Base-by-base conservation (phyloP, 1,140 invertebrate genomes). In the Polyergus mexicanus region DNA sequence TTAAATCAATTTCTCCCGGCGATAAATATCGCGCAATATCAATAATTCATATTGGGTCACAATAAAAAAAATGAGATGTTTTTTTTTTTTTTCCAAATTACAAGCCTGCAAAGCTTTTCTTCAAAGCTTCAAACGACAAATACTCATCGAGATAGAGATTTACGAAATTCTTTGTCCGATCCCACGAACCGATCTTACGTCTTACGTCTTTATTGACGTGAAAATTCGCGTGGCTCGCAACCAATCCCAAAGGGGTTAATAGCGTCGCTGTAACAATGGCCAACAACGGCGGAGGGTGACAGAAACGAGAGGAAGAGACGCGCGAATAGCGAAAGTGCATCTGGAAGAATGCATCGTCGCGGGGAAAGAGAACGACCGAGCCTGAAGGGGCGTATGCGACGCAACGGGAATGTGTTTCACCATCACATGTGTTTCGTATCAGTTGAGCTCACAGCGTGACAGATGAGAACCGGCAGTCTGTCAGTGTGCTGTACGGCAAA, bases 381-480 rank as follows among this genome's bases (percentile, higher is more conserved):
- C 3, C 0, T 11, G 47, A 80, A 69, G 77, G 77, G 77, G 77
- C 77, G 77, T 80, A n/a, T 65, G 58, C 68, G 35, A 69, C 51
- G 65, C 38, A 60, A 47, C 54, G 78, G 25, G 68, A 68, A 54
- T 56, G 68, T 83, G 78, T 74, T 83, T 74, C 25, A 41, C 68
- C 78, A 83, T n/a, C 78, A 83, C 78, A 74, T 62, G 78, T 81
- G 78, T 83, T 83, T 83, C 78, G 78, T 83, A 83, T 83, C 68
- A 83, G 78, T 60, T 74, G 38, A 72, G 66, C 38, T 81, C 25
- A 66, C 19, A 60, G 19, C 11, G 78, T 41, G 78, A 83, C 78
- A 74, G 68, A 72, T 68, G 68, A 83, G 78, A 83, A 83, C 78
- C 25, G 54, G 78, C 13, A 51, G 66, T 72, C 54, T 72, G 78